A percentile compares a stretch with the other conserved stretches of the same genome.
Conservation (phyloP, 2,113 vertebrate genomes). For the Balaenoptera acutorostrata region DNA sequence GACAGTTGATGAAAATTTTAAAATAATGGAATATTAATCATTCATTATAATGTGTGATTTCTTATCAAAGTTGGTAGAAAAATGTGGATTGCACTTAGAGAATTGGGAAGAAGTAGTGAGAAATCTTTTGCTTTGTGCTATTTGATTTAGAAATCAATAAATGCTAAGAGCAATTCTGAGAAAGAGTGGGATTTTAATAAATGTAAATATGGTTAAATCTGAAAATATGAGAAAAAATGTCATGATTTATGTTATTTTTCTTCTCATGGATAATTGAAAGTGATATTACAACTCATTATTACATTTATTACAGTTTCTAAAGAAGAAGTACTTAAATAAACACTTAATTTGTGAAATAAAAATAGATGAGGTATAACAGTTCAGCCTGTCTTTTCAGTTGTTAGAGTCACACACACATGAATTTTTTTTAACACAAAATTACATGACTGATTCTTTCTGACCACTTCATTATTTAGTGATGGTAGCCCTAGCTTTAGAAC, state of each 20-base stretch:
- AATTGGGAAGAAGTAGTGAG: background rate
- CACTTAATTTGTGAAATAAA: background rate
- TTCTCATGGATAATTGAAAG: background rate
- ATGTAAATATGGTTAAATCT: background rate
- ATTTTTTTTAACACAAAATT: background rate
- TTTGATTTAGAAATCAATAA: background rate
- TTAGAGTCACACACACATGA: background rate
- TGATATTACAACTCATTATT: background rate
- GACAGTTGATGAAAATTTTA: background rate
- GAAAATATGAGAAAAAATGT: background rate
- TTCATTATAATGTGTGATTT: background rate
- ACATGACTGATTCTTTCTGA: background rate
- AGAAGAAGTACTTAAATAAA: background rate
- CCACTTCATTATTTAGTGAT: constrained; percentile 3
- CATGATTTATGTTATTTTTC: background rate
- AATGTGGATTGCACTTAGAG: background rate
- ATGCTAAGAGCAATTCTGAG: background rate
- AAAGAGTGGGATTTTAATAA: background rate
- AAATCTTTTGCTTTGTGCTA: background rate
- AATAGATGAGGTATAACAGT: background rate
- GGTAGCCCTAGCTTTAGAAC: background rate
- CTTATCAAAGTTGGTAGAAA: background rate
- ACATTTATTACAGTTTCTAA: background rate
- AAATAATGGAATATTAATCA: constrained; percentile 6
- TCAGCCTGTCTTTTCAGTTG: background rate